Base-by-base conservation (phyloP, 2,113 vertebrate species). In the Machaerirhynchus nigripectus region DNA sequence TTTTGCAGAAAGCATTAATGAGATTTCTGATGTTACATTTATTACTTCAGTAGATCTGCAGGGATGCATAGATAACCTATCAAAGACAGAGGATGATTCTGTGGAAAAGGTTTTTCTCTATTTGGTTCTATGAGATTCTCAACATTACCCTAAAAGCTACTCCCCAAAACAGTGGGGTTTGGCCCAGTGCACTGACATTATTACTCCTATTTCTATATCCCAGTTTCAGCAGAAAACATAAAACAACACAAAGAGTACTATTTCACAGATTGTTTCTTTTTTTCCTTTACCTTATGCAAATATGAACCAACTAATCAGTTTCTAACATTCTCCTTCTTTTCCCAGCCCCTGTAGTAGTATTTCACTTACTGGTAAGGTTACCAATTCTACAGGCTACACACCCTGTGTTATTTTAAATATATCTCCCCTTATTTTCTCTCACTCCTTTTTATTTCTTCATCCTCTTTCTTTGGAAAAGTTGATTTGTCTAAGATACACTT, bases 341-440 rank as follows among this genome's bases (percentile, higher is more conserved):
- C 49, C 74, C 44, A 64, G n/a, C 2, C 15, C 13, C 13, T 56
- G 3, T 27, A 40, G 9, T 13, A 69, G 13, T 9, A 78, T 77
- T 80, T 49, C 11, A 24, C 6, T 49, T 26, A 24, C 8, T 9
- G 2, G 17, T n/a, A n/a, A 15, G 9, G 5, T 2, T 86, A 47
- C 7, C 4, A 30, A n/a, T 30, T 53, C 55, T 42, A 28, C 11
- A 53, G n/a, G 7, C 27, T 33, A 47, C 42, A 42, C 0, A 2
- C 7, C 14, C 19, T 63, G 9, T 63, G 14, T 23, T 52, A 12
- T 63, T 89, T 78, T 26, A 82, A 65, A 39, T 39, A 7, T 14
- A 16, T 26, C 4, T 65, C 24, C 6, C 2, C 12, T 56, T 20
- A 9, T 14, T 79, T 70, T 81, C 13, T 71, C 26, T 55, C 28